Conservation (phyloP, 2,888 invertebrate genomes). For the Galerucella calmariensis region DNA sequence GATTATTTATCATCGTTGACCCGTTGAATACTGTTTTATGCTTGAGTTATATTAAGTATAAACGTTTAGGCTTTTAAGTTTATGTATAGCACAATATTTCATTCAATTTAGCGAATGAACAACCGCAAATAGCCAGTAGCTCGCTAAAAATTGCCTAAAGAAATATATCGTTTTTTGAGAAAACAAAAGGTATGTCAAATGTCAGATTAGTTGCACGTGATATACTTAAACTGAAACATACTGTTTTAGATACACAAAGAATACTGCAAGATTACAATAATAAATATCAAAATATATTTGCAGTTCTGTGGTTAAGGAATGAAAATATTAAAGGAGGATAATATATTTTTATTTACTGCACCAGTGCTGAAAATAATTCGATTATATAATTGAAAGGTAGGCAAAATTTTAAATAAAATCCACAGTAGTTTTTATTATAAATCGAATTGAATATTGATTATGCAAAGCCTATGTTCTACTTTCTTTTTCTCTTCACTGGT, state of each 20-base stretch:
- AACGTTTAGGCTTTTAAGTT: not conserved
- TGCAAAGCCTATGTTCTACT: too few relatives aligned
- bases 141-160: too few relatives aligned
- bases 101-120: too few relatives aligned
- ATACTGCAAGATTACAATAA: slow-evolving; percentile 1
- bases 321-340: slow-evolving; percentile 6
- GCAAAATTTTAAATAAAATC: too few relatives aligned
- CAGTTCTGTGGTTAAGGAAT: slow-evolving; percentile 11
- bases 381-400: not conserved
- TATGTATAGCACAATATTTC: slow-evolving; percentile 1
- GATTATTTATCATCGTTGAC: not conserved
- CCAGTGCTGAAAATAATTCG: not conserved
- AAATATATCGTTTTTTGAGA: too few relatives aligned
- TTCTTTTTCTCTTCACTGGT: slow-evolving; percentile 10
- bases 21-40: slow-evolving; percentile 16
- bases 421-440: too few relatives aligned
- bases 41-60: not conserved
- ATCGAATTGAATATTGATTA: too few relatives aligned
- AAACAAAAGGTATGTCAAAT: not conserved
- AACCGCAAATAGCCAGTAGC: too few relatives aligned
- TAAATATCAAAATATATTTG: slow-evolving; percentile 11
- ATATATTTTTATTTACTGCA: slow-evolving; percentile 6
- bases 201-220: not conserved
- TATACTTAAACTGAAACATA: slow-evolving; percentile 4
- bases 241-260: slow-evolving; percentile 1